Evolutionary conservation across 1,140 invertebrate genomes (phyloP).

Genomic region (Drosophila takahashii): DNA sequence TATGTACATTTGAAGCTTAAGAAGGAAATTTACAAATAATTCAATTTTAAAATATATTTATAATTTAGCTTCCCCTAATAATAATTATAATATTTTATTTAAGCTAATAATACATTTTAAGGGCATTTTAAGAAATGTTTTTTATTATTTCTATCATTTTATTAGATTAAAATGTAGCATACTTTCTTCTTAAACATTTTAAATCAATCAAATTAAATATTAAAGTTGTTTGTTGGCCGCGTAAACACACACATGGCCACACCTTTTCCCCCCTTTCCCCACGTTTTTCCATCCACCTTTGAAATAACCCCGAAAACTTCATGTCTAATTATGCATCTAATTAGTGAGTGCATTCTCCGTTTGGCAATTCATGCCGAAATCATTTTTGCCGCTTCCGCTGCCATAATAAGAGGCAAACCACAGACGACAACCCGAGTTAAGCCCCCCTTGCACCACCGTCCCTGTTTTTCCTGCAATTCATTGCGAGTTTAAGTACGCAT

Average conservation of each 20-base stretch:
- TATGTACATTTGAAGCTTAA: background rate
- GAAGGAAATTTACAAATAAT: background rate
- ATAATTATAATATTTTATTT: no score
- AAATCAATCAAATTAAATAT: conserved; percentile 10
- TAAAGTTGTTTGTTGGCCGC: background rate
- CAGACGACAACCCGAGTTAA: conserved; percentile 40
- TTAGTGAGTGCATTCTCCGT: conserved; percentile 68
- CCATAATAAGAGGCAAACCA: conserved; percentile 60
- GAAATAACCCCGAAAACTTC: conserved; percentile 12
- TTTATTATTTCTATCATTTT: no score
- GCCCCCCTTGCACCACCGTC: background rate
- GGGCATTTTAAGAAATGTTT: no score
- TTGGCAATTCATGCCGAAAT: conserved; percentile 66
- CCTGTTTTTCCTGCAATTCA: conserved; percentile 20
- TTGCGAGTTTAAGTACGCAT: conserved; percentile 41
- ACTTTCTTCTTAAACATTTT: no score
- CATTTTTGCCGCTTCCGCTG: conserved; percentile 58
- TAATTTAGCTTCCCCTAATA: no score
- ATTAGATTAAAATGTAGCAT: no score
- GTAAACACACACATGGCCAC: background rate
- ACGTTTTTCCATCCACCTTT: background rate
- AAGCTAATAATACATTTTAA: no score
- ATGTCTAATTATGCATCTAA: conserved; percentile 80
- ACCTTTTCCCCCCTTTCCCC: background rate
- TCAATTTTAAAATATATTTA: background rate